A percentile compares a stretch with the other conserved stretches of the same genome.
These are phyloP conservation scores for Euplexia lucipara DNA, from an alignment of 2,888 invertebrate species.

Conservation along the genomic window DNA sequence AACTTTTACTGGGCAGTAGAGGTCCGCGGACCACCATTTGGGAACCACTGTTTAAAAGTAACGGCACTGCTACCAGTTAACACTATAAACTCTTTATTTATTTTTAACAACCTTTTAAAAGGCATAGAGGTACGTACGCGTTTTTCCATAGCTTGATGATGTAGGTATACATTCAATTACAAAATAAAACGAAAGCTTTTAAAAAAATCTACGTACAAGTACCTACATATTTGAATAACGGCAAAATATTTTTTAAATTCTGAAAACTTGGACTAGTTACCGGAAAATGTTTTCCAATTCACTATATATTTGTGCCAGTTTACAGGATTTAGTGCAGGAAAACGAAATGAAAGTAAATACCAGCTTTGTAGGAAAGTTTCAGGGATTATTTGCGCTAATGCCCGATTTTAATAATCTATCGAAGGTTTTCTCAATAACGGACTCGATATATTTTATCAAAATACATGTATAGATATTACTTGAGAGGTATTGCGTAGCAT, in stretches of 20 bases:
- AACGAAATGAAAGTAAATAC: constrained; percentile 8
- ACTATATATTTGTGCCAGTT: constrained; percentile 4
- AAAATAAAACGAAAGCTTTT: neutral
- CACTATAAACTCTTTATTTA: neutral
- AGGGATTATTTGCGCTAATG: constrained; percentile 15
- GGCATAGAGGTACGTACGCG: neutral
- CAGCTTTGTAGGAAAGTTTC: constrained; percentile 14
- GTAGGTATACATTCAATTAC: neutral
- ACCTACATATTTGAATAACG: neutral
- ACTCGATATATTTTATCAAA: neutral
- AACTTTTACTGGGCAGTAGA: too few species aligned
- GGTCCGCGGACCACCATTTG: too few species aligned
- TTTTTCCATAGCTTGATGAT: neutral
- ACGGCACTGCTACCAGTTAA: neutral
- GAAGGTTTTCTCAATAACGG: constrained; percentile 7
- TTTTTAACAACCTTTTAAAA: neutral
- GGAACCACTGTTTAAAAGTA: neutral
- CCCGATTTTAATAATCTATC: neutral
- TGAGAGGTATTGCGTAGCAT: too few species aligned
- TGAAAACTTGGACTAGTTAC: neutral
- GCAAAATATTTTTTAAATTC: neutral
- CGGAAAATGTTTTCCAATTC: constrained; percentile 6
- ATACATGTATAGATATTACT: too few species aligned
- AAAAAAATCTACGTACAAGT: neutral
- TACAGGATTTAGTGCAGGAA: constrained; percentile 11